phyloP scores from a whole-genome alignment of 2,888 invertebrate species.

The Phortica magna region DNA sequence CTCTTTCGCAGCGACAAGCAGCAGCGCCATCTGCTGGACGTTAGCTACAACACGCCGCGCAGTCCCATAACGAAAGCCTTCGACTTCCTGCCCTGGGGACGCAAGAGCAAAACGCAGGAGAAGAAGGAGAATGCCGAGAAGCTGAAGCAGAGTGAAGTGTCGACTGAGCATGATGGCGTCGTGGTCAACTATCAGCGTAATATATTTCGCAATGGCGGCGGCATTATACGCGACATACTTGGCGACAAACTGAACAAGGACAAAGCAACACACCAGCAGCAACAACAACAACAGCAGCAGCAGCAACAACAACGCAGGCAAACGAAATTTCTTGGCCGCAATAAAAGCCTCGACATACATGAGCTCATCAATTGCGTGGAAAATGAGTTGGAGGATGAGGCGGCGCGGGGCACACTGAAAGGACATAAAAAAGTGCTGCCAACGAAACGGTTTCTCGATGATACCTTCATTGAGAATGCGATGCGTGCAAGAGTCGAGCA shows the following conservation, averaged over 20 bases:
- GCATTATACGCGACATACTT: conserved; percentile 74
- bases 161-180: conserved; percentile 36
- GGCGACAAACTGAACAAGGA: conserved; percentile 71
- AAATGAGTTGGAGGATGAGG: conserved; percentile 54
- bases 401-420: neutral
- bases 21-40: conserved; percentile 43
- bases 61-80: conserved; percentile 77
- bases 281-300: neutral
- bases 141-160: neutral
- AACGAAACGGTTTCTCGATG: conserved; percentile 64
- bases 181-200: conserved; percentile 72
- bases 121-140: conserved; percentile 38
- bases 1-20: conserved; percentile 44
- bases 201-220: conserved; percentile 75
- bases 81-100: conserved; percentile 76
- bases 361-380: conserved; percentile 75
- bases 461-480: conserved; percentile 63
- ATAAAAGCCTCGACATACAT: conserved; percentile 76
- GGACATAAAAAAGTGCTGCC: conserved; percentile 2
- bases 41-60: conserved; percentile 50
- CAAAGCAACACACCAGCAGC: conserved; percentile 54
- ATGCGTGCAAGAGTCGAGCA: conserved; percentile 58
- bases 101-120: conserved; percentile 61
- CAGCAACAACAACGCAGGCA: conserved; percentile 56
- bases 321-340: conserved; percentile 63